Evolutionary conservation across 2,113 vertebrate species (phyloP), one percentile per base, ranked within the genome.

Genomic region (Brachyistius frenatus): DNA sequence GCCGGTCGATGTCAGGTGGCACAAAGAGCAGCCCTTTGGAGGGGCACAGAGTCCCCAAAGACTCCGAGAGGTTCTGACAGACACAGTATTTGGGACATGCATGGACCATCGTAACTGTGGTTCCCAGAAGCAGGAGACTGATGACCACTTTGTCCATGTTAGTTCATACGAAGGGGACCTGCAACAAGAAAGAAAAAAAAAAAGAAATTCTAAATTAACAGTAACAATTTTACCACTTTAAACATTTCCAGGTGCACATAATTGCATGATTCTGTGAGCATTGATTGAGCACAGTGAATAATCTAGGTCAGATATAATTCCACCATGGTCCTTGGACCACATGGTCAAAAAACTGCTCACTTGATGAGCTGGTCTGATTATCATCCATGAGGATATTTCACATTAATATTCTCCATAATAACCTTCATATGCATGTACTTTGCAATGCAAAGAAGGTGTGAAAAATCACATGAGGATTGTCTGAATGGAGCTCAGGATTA

Each of bases 21-120:
- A 99, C 98, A 7, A 99, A 99, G 33, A 99, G 96, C 66, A 99
- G 94, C 67, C 98, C 98, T 92, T 99, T 99, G 64, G 97, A 97
- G 41, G 98, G 98, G 81, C 98, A 99, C 70, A 99, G 90, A 5
- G 98, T 99, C 31, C 98, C 98, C 79, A 99, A 91, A n/a, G 98
- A 99, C 89, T 99, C 98, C 37, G 98, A 99, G 62, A 99, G 94
- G 92, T 99, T 99, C 94, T 99, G 98, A 90, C 98, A 99, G 85
- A 98, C 96, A 63, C 98, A 99, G 52, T 99, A 99, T 94, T 99
- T 99, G 86, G 98, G 98, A 94, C 98, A 99, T 89, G 96, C 96
- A 0, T 95, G 95, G 81, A 96, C 97, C 88, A 93, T 95, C 30
- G 94, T 94, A 81, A 96, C 94, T 78, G 92, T 77, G 90, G 96